phyloP scores from a whole-genome alignment of 2,888 invertebrate species.

The Amiota mariae region DNA sequence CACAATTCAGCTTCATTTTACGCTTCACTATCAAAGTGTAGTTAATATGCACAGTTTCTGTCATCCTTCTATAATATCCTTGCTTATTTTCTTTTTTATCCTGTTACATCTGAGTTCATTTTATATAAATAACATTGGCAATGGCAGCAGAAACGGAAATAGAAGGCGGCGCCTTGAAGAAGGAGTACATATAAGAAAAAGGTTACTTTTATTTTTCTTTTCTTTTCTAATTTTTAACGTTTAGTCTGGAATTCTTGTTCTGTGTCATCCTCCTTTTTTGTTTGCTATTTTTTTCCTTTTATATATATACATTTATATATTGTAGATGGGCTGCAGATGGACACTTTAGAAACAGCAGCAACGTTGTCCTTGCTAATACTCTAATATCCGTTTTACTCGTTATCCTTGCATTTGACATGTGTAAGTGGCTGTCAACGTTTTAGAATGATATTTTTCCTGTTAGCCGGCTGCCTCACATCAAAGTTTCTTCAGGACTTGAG shows the following conservation, averaged over 20 bases:
- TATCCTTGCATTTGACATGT: slow-evolving; percentile 65
- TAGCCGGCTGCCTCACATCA: slow-evolving; percentile 2
- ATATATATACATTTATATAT: too few species aligned
- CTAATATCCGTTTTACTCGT: slow-evolving; percentile 66
- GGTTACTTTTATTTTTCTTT: neutral
- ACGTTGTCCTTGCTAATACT: slow-evolving; percentile 59
- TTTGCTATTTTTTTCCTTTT: neutral
- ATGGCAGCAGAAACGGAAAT: neutral
- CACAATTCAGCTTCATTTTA: slow-evolving; percentile 40
- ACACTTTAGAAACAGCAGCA: slow-evolving; percentile 28
- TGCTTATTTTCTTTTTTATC: neutral
- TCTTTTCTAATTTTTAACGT: slow-evolving; percentile 26
- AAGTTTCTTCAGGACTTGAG: slow-evolving; percentile 7
- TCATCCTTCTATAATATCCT: slow-evolving; percentile 35
- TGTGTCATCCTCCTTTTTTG: neutral
- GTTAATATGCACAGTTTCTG: slow-evolving; percentile 35
- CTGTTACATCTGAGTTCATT: slow-evolving; percentile 12
- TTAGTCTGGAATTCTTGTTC: slow-evolving; percentile 16
- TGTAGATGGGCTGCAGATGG: slow-evolving; percentile 37
- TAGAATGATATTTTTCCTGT: slow-evolving; percentile 63
- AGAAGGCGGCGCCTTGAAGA: neutral
- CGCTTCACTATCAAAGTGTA: slow-evolving; percentile 42
- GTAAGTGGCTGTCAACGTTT: slow-evolving; percentile 65
- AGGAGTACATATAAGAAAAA: neutral
- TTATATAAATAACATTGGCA: slow-evolving; percentile 22